A percentile compares a stretch with the other conserved stretches of the same genome.
These are phyloP conservation scores for Peromyscus polionotus DNA, from an alignment of 2,113 vertebrate genomes.

Conservation along the genomic window DNA sequence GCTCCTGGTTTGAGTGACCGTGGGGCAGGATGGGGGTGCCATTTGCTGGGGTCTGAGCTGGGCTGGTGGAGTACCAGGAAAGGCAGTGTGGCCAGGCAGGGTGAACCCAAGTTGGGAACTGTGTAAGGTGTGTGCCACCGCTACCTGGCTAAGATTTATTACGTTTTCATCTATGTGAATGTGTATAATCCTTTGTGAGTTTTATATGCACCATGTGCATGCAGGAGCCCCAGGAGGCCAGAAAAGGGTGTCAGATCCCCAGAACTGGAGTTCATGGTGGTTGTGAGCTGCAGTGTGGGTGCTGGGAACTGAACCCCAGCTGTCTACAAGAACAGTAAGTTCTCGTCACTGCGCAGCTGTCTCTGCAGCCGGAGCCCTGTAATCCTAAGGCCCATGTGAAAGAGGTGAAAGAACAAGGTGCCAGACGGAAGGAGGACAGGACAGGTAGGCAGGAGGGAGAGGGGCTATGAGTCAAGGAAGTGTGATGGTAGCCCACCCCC, in stretches of 20 bases:
- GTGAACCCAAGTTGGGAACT: accelerated
- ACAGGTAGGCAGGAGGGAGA: not conserved
- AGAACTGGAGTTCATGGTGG: no score
- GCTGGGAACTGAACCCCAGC: not conserved
- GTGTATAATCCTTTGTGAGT: not conserved
- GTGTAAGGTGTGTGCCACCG: accelerated
- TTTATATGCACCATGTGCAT: not conserved
- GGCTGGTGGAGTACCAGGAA: not conserved
- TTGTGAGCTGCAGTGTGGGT: not conserved
- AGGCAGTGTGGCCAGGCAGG: not conserved
- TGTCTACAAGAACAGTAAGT: not conserved
- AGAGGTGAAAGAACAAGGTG: not conserved
- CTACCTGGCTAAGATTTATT: not conserved
- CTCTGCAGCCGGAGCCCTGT: not conserved
- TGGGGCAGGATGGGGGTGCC: not conserved
- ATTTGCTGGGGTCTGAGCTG: not conserved
- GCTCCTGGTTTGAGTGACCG: not conserved
- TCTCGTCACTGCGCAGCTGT: not conserved
- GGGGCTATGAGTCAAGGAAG: not conserved
- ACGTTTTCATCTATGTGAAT: not conserved
- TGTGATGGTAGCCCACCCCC: not conserved
- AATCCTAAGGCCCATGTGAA: not conserved
- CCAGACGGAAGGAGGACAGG: no score
- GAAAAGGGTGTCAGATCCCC: not conserved
- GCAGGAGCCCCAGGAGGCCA: not conserved